Percentiles rank a stretch among this genome's conserved stretches.
phyloP scores from a whole-genome alignment of 1,140 invertebrate species.

The Pissodes strobi region DNA sequence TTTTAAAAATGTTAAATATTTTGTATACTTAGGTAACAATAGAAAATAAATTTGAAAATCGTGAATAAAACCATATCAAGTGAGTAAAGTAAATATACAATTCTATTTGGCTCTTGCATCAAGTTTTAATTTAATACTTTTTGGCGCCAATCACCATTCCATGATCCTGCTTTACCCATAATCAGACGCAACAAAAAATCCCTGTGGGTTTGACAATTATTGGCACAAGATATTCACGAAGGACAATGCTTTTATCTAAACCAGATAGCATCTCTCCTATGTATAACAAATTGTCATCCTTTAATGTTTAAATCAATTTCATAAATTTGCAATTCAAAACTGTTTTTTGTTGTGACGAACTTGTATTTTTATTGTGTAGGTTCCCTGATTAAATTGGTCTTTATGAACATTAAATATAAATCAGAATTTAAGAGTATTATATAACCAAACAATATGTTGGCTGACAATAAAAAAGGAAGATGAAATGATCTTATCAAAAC shows the following conservation, averaged over 20 bases:
- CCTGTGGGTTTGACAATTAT: background rate
- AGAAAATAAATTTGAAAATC: too few species aligned
- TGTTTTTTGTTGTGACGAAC: background rate
- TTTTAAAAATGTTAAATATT: too few species aligned
- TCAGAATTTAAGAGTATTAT: background rate
- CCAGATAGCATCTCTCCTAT: background rate
- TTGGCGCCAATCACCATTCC: too few species aligned
- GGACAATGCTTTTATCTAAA: background rate
- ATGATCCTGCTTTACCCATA: background rate
- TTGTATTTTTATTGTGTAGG: background rate
- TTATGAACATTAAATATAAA: background rate
- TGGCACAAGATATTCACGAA: background rate
- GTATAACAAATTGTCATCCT: slow-evolving; percentile 10
- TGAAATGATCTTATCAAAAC: background rate
- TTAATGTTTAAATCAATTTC: slow-evolving; percentile 5
- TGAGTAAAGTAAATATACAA: too few species aligned
- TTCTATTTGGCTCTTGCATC: too few species aligned
- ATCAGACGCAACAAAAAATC: background rate
- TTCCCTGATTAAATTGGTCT: background rate
- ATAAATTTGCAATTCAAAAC: slow-evolving; percentile 2
- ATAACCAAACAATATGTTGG: background rate
- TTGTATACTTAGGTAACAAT: too few species aligned
- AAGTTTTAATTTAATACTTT: too few species aligned
- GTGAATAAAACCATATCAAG: too few species aligned
- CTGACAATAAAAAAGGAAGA: slow-evolving; percentile 1